Evolutionary conservation across 2,888 invertebrate species (phyloP).

Genomic region (Arenicola marina): DNA sequence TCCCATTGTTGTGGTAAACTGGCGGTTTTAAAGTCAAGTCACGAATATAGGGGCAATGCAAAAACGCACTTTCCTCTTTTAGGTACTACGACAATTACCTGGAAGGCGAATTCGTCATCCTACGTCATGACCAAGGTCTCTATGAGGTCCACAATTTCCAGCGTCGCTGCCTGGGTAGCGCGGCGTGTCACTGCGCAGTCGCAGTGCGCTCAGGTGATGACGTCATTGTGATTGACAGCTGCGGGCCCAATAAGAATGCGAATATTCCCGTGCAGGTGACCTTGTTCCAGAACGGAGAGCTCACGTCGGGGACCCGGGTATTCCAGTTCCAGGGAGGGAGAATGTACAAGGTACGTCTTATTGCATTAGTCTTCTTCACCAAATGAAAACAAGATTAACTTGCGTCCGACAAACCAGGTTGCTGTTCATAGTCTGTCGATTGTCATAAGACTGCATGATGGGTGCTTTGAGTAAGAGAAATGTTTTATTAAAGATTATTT

Average conservation of each 20-base stretch:
- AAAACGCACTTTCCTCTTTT: too few relatives aligned
- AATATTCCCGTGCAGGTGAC: constrained; percentile 17
- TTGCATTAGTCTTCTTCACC: too few relatives aligned
- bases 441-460: too few relatives aligned
- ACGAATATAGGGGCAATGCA: too few relatives aligned
- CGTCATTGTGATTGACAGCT: constrained; percentile 39
- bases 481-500: too few relatives aligned
- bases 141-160: constrained; percentile 36
- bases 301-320: constrained; percentile 38
- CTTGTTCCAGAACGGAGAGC: constrained; percentile 37
- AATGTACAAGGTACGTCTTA: constrained; percentile 38
- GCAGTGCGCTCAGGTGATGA: constrained; percentile 36
- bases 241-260: constrained; percentile 14
- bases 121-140: too few relatives aligned
- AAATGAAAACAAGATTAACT: too few relatives aligned
- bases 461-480: too few relatives aligned
- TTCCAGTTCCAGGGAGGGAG: constrained; percentile 35
- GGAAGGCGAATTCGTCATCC: not conserved
- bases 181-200: constrained; percentile 37
- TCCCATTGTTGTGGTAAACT: too few relatives aligned
- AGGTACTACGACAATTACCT: not conserved
- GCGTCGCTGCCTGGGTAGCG: constrained; percentile 24
- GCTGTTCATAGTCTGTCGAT: too few relatives aligned
- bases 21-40: too few relatives aligned
- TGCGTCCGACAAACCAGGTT: too few relatives aligned